These are phyloP conservation scores for Orestias chungarensis DNA, from an alignment of 2,797 vertebrate species.

Conservation along the genomic window DNA sequence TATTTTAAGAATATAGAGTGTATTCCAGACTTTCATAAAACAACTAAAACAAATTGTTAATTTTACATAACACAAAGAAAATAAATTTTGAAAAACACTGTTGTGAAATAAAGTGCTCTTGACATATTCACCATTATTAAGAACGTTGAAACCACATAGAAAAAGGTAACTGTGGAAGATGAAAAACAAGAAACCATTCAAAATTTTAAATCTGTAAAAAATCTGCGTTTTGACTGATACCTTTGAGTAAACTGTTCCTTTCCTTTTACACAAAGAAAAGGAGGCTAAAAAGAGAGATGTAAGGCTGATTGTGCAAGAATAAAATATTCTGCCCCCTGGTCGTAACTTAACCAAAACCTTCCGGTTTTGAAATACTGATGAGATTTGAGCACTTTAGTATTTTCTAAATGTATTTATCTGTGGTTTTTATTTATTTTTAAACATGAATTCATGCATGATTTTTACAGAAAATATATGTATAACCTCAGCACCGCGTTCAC, in stretches of 20 bases:
- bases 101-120: slow-evolving; percentile 13
- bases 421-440: slow-evolving; percentile 18
- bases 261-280: slow-evolving; percentile 12
- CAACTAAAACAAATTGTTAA: not conserved
- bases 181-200: slow-evolving; percentile 32
- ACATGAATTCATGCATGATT: slow-evolving; percentile 30
- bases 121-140: slow-evolving; percentile 11
- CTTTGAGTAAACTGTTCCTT: slow-evolving; percentile 32
- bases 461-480: slow-evolving; percentile 31
- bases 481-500: slow-evolving; percentile 49
- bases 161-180: slow-evolving; percentile 41
- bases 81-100: slow-evolving; percentile 9
- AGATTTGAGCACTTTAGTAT: slow-evolving; percentile 12
- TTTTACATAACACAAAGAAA: not conserved
- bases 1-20: not conserved
- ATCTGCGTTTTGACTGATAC: slow-evolving; percentile 23
- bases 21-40: not conserved
- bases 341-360: slow-evolving; percentile 15
- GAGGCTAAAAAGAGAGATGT: slow-evolving; percentile 16
- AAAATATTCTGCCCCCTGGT: slow-evolving; percentile 6
- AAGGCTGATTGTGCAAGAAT: slow-evolving; percentile 15
- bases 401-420: slow-evolving; percentile 8
- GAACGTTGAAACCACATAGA: slow-evolving; percentile 25
- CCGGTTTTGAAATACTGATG: slow-evolving; percentile 13
- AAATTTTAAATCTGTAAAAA: not conserved